Conservation (phyloP, 2,113 vertebrate genomes). For the Hippocampus zosterae region DNA sequence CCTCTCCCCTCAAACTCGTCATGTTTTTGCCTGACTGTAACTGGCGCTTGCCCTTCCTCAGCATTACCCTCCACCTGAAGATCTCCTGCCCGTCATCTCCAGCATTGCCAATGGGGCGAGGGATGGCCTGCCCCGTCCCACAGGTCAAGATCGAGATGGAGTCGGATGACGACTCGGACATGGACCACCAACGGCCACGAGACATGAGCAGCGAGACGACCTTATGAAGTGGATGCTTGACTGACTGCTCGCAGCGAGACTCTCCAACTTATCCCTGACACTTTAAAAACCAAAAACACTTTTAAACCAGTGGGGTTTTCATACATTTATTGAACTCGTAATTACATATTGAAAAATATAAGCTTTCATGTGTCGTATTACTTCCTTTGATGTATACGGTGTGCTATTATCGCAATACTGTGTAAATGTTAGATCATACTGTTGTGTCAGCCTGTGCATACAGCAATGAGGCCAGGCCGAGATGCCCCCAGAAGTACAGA, state of each 20-base stretch:
- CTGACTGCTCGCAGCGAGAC: neutral
- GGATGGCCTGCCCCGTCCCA: constrained; percentile 77
- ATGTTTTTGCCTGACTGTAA: constrained; percentile 55
- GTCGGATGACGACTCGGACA: constrained; percentile 84
- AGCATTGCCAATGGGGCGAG: constrained; percentile 75
- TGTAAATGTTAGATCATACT: neutral
- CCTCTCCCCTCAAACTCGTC: constrained; percentile 10
- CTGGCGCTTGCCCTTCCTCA: constrained; percentile 68
- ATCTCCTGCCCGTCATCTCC: constrained; percentile 92
- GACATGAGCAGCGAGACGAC: constrained; percentile 86
- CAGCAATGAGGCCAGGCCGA: neutral
- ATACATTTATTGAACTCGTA: neutral
- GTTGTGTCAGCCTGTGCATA: neutral
- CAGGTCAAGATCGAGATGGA: constrained; percentile 98
- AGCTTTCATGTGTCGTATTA: neutral
- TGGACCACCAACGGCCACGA: constrained; percentile 71
- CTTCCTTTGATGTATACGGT: neutral
- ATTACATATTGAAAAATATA: neutral
- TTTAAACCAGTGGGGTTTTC: neutral
- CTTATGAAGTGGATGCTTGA: constrained; percentile 61
- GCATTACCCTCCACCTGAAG: constrained; percentile 95
- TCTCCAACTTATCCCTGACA: neutral
- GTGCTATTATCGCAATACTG: neutral
- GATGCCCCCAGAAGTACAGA: neutral
- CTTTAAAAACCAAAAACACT: neutral